Evolutionary conservation across 2,797 vertebrate genomes (phyloP).

Genomic region (Pteronotus mesoamericanus): DNA sequence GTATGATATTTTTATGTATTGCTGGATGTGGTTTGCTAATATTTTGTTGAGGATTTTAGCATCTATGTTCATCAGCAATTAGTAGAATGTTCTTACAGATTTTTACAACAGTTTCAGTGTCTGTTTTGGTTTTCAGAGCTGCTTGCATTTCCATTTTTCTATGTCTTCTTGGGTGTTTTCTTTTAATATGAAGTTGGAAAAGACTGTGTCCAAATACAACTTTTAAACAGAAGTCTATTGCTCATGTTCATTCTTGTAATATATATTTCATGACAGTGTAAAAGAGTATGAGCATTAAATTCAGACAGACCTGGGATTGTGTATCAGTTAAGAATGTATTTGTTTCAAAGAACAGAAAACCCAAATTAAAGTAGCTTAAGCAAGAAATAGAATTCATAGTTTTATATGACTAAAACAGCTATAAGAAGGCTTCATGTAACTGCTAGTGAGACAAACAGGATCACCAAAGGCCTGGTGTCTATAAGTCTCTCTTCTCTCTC

Average conservation of each 20-base stretch:
- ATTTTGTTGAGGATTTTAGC: no score
- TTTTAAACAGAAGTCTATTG: not conserved
- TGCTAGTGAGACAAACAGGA: not conserved
- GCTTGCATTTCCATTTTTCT: conserved; percentile 3
- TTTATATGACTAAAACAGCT: not conserved
- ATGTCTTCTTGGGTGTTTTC: not conserved
- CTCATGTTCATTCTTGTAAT: not conserved
- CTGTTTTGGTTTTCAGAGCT: not conserved
- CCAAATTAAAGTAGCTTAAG: not conserved
- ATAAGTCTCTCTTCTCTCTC: not conserved
- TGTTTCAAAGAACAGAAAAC: not conserved
- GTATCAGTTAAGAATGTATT: not conserved
- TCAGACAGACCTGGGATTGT: not conserved
- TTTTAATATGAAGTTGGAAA: not conserved
- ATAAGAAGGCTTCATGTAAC: not conserved
- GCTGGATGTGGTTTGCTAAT: no score
- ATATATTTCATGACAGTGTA: not conserved
- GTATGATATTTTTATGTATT: no score
- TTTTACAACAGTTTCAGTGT: not conserved
- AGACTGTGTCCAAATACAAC: not conserved
- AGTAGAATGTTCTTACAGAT: not conserved
- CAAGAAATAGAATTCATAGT: not conserved
- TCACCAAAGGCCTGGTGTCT: not conserved
- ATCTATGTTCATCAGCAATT: not conserved
- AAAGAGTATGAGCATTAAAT: not conserved